A percentile compares a stretch with the other conserved stretches of the same genome.
phyloP scores from a whole-genome alignment of 2,797 vertebrate species.

The Danio kyathit region DNA sequence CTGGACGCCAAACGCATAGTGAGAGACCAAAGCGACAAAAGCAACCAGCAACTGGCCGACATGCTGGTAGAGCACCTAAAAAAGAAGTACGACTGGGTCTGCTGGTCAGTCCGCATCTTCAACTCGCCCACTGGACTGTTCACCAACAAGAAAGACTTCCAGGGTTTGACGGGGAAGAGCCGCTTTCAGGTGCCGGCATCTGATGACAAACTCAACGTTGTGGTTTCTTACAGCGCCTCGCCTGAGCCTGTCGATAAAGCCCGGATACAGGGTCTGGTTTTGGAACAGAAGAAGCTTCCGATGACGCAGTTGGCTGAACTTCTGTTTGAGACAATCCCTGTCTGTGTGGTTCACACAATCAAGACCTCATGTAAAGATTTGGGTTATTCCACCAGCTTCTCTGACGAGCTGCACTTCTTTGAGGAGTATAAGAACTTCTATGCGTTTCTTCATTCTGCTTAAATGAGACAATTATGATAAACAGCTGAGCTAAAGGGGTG shows the following conservation, averaged over 20 bases:
- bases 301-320: constrained; percentile 67
- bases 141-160: constrained; percentile 69
- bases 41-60: constrained; percentile 76
- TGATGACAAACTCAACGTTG: constrained; percentile 73
- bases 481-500: not conserved
- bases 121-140: constrained; percentile 68
- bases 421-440: constrained; percentile 74
- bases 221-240: constrained; percentile 81
- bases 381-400: constrained; percentile 76
- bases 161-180: constrained; percentile 75
- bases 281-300: constrained; percentile 70
- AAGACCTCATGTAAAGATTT: constrained; percentile 71
- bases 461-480: constrained; percentile 31
- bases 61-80: constrained; percentile 71
- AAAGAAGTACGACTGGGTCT: constrained; percentile 81
- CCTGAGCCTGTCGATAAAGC: constrained; percentile 74
- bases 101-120: constrained; percentile 81
- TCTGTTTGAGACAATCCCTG: constrained; percentile 72
- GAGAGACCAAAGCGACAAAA: constrained; percentile 66
- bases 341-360: constrained; percentile 75
- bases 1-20: constrained; percentile 71
- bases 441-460: constrained; percentile 80
- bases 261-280: constrained; percentile 73
- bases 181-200: constrained; percentile 75
- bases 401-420: constrained; percentile 79